Evolutionary conservation across 2,888 invertebrate genomes (phyloP).

Genomic region (Coecobrya sp.): DNA sequence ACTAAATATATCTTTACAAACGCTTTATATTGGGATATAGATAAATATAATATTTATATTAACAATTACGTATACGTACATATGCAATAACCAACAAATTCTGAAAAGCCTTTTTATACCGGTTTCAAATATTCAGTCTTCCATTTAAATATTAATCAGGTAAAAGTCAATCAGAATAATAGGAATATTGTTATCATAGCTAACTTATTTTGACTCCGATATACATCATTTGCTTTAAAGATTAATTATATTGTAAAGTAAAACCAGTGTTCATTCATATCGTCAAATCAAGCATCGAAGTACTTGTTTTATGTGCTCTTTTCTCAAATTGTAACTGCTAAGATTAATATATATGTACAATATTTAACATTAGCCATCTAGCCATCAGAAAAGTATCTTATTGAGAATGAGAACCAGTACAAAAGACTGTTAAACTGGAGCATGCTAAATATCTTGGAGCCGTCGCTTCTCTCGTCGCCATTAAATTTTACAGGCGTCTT

Average conservation of each 20-base stretch:
- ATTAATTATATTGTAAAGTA: background rate
- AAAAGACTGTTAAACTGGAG: background rate
- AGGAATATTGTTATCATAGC: background rate
- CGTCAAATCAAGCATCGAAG: slow-evolving; percentile 37
- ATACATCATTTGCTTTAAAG: too few relatives aligned
- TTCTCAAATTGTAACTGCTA: background rate
- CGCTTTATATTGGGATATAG: background rate
- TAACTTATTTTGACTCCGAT: background rate
- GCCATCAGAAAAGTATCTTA: background rate
- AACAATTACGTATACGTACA: background rate
- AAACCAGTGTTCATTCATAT: slow-evolving; percentile 44
- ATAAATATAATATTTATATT: background rate
- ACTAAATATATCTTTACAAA: background rate
- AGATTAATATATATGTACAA: background rate
- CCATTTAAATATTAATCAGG: background rate
- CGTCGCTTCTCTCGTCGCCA: background rate
- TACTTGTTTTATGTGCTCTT: slow-evolving; percentile 50
- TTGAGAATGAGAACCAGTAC: background rate
- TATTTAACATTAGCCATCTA: background rate
- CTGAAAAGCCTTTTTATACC: slow-evolving; percentile 35
- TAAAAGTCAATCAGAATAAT: slow-evolving; percentile 8
- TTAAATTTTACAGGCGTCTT: background rate
- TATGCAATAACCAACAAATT: background rate
- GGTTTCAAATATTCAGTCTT: slow-evolving; percentile 24
- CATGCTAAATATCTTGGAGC: background rate